These are phyloP conservation scores for Myotis daubentonii DNA, from an alignment of 2,797 vertebrate genomes.

Conservation along the genomic window DNA sequence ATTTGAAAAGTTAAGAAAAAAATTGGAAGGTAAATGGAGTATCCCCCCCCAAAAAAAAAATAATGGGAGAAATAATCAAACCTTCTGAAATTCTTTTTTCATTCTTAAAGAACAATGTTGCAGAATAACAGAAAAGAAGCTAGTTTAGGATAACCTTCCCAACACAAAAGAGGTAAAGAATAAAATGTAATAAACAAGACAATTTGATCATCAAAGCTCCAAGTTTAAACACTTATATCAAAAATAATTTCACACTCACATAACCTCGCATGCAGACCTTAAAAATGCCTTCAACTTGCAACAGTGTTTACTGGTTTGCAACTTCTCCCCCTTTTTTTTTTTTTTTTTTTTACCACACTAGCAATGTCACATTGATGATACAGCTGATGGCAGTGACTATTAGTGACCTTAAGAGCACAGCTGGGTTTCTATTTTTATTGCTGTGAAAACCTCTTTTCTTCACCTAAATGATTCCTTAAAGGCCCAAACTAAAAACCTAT, in stretches of 20 bases:
- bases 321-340: background rate
- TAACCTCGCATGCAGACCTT: background rate
- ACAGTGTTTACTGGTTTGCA: conserved; percentile 35
- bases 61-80: background rate
- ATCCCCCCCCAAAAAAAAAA: background rate
- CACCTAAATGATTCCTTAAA: conserved; percentile 50
- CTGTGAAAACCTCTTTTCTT: conserved; percentile 54
- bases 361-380: conserved; percentile 46
- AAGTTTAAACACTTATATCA: conserved; percentile 4
- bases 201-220: background rate
- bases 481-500: conserved; percentile 50
- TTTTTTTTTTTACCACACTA: background rate
- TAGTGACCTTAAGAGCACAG: conserved; percentile 68
- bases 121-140: conserved; percentile 8
- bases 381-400: conserved; percentile 48
- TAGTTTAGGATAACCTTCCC: background rate
- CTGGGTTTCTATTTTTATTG: conserved; percentile 73
- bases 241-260: conserved; percentile 52
- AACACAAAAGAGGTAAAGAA: conserved; percentile 11
- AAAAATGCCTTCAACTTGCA: background rate
- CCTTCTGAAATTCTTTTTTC: conserved; percentile 4
- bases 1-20: conserved; percentile 33
- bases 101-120: background rate
- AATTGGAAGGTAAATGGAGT: background rate
- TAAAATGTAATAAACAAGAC: conserved; percentile 11